Base-by-base conservation (phyloP, 2,888 invertebrate species). In the Trachelus iudaicus region DNA sequence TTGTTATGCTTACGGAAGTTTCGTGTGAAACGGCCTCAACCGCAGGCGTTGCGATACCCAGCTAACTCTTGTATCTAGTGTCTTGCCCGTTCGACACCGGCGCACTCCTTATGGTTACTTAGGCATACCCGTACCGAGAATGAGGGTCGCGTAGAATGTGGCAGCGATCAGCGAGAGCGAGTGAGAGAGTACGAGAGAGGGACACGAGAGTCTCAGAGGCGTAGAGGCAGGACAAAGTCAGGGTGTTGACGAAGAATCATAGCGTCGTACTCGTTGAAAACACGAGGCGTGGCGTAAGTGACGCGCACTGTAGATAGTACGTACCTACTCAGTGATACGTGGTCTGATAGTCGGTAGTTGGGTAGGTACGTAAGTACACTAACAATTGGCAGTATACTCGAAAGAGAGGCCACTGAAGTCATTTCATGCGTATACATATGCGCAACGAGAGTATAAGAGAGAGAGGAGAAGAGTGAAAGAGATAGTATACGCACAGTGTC, bases 251-350 rank as follows among this genome's bases (percentile, higher is more conserved):
- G 9, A 56, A 56, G 56, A 56, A 23, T 56, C 56, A 23, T 56
- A 56, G 23, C 56, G 56, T 23, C 56, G 56, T 23, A 56, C 56
- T 56, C 23, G 56, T 56, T 56, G 77, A 81, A 75, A 76, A 77
- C 80, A 81, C 82, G 81, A 81, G 79, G 80, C 78, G 80, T 81
- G 81, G 80, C 79, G 81, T 77, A 81, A 83, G 80, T 79, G 79
- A 79, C 80, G 80, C 79, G 82, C 78, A 81, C 77, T 75, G 73
- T 75, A 75, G 34, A 75, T 73, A 75, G 73, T 23, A 23, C 56
- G 15, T 56, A 56, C 56, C 56, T 56, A 56, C 56, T 9, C 56
- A 23, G 56, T 56, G 23, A 9, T 56, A 56, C 56, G 56, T 56
- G 56, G 56, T 9, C 9, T 23, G 23, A 23, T 1, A 56, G 56